Percentiles rank a stretch among this genome's conserved stretches.
phyloP scores from a whole-genome alignment of 2,113 vertebrate genomes.

The Hepsetus odoe region DNA sequence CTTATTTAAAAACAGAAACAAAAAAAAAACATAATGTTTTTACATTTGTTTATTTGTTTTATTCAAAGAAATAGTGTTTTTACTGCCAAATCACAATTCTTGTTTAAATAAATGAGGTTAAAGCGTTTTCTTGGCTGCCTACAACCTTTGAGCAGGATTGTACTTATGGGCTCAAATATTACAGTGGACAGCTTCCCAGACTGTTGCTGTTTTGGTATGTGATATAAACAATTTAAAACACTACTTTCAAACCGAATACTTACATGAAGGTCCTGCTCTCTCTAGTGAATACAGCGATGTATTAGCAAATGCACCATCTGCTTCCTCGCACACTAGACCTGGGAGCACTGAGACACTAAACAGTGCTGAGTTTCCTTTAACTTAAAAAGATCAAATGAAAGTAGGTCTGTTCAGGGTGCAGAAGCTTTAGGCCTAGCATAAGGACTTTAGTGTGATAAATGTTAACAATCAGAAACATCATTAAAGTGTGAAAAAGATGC shows the following conservation, averaged over 20 bases:
- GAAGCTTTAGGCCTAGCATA: too few species aligned
- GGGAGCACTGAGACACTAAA: not conserved
- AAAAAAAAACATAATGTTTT: too few species aligned
- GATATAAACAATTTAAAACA: too few species aligned
- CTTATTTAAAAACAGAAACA: not conserved
- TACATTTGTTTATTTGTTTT: too few species aligned
- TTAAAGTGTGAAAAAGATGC: conserved; percentile 1
- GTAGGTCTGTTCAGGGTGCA: not conserved
- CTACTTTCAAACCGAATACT: not conserved
- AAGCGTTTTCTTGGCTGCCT: too few species aligned
- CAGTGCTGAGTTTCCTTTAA: not conserved
- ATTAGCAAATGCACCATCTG: conserved; percentile 35
- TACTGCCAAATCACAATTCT: not conserved
- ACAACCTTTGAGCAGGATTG: too few species aligned
- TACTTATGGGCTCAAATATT: too few species aligned
- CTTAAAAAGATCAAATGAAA: not conserved
- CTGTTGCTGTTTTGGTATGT: too few species aligned
- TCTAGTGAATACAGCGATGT: not conserved
- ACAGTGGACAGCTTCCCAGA: too few species aligned
- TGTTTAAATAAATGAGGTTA: not conserved
- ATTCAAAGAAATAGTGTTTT: too few species aligned
- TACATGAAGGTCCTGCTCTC: not conserved
- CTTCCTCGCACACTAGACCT: conserved; percentile 4
- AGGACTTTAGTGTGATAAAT: not conserved
- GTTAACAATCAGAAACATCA: not conserved